Conservation (phyloP, 2,113 vertebrate species). For the Lagopus leucura region DNA sequence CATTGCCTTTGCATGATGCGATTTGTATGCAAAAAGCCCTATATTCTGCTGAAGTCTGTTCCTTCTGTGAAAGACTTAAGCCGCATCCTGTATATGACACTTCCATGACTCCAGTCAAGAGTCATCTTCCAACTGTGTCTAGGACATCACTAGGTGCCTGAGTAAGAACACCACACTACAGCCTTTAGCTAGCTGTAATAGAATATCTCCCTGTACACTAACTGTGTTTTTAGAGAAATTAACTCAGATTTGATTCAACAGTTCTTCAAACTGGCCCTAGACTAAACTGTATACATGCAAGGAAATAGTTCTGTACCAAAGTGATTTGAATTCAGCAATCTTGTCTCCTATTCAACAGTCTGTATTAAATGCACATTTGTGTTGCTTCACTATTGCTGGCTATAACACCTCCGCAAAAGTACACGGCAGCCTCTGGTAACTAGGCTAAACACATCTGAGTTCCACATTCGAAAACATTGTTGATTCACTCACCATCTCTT, state of each 20-base stretch:
- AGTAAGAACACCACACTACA: neutral
- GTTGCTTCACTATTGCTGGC: neutral
- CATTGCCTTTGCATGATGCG: neutral
- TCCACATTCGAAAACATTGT: neutral
- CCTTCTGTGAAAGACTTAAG: neutral
- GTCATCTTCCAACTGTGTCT: neutral
- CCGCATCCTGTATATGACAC: accelerated
- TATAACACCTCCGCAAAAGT: neutral
- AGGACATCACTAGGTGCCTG: neutral
- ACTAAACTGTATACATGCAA: too few relatives aligned
- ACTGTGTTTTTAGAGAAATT: neutral
- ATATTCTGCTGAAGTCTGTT: neutral
- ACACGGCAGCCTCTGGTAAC: neutral
- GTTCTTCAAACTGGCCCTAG: neutral
- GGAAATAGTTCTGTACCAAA: neutral
- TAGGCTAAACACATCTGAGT: neutral
- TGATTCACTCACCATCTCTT: neutral
- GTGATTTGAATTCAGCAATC: neutral
- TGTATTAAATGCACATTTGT: too few relatives aligned
- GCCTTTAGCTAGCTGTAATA: neutral
- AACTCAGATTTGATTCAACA: neutral
- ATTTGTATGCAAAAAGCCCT: neutral
- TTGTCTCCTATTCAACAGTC: neutral
- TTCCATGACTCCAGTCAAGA: neutral
- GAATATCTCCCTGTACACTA: neutral